Evolutionary conservation across 2,113 vertebrate genomes (phyloP).

Genomic region (Hippocampus guttulatus): DNA sequence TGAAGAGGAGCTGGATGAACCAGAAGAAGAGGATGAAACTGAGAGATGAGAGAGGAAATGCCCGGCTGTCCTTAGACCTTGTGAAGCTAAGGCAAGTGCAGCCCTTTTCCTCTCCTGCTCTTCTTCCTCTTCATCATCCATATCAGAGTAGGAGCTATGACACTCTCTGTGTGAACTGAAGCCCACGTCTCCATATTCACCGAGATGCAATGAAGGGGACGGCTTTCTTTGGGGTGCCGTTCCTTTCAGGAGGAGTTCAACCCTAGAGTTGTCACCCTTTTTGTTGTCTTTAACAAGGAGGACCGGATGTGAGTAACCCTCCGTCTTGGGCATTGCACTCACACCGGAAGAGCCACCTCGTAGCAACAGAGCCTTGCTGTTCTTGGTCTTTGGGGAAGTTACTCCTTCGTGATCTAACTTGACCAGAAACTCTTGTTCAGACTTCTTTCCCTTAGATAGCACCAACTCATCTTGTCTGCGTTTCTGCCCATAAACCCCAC

Average conservation of each 20-base stretch:
- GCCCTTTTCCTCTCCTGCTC: constrained; percentile 66
- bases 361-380: constrained; percentile 84
- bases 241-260: constrained; percentile 81
- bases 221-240: constrained; percentile 79
- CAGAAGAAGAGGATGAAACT: constrained; percentile 91
- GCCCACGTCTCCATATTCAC: constrained; percentile 73
- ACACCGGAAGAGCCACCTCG: constrained; percentile 64
- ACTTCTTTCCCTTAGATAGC: constrained; percentile 71
- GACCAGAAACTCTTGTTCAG: constrained; percentile 81
- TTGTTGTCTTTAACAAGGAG: constrained; percentile 84
- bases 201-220: constrained; percentile 56
- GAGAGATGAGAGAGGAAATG: constrained; percentile 88
- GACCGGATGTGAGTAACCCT: constrained; percentile 78
- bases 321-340: constrained; percentile 67
- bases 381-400: constrained; percentile 94
- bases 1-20: constrained; percentile 89
- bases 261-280: constrained; percentile 76
- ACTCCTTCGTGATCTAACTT: constrained; percentile 97
- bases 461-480: constrained; percentile 73
- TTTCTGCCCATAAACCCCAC: constrained; percentile 74
- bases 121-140: constrained; percentile 82
- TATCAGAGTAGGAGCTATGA: constrained; percentile 87
- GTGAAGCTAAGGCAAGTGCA: constrained; percentile 60
- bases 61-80: constrained; percentile 76
- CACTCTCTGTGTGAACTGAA: constrained; percentile 89